Evolutionary conservation across 2,888 invertebrate genomes (phyloP), one percentile per base, ranked within the genome.

Genomic region (Peribatodes rhomboidaria): DNA sequence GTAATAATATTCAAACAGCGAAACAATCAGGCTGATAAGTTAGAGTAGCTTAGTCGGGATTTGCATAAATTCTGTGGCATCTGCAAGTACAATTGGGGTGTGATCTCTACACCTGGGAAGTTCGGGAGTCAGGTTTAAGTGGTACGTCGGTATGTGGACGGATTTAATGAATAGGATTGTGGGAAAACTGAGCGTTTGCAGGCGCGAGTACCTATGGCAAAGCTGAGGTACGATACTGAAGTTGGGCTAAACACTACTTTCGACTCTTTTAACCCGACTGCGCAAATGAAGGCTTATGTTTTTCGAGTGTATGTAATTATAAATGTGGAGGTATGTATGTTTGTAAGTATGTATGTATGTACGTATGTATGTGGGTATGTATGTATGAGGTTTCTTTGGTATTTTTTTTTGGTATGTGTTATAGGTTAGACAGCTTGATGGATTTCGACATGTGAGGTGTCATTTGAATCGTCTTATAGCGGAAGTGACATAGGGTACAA

Each of bases 41-140:
- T 78, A 78, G 74, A 72, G 78, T 70, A 75, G 78, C 79, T 79
- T 73, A 79, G 74, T 76, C 69, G 47, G 75, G 75, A 81, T 85
- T 84, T 81, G 80, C 85, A 84, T 83, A 81, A 83, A 83, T 81
- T 81, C 78, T 75, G 50, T 79, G 75, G 69, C 81, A 84, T 84
- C 82, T 84, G 84, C 82, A 84, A 84, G 83, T 84, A 81, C 81
- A 83, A 85, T 84, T 78, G 67, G 68, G 72, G 58, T 69, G 72
- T 77, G 72, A 80, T 77, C 75, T 78, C 72, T 66, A 67, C 68
- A 71, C 67, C 64, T 68, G 55, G 54, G 61, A 63, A 79, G 75
- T 73, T 79, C 74, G 69, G 31, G 44, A 49, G 57, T 35, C 49
- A 61, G 57, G 44, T 54, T 49, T 53, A 62, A 47, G 50, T 53